A percentile compares a stretch with the other conserved stretches of the same genome.
phyloP scores from a whole-genome alignment of 2,113 vertebrate species.

The Chionomys nivalis region DNA sequence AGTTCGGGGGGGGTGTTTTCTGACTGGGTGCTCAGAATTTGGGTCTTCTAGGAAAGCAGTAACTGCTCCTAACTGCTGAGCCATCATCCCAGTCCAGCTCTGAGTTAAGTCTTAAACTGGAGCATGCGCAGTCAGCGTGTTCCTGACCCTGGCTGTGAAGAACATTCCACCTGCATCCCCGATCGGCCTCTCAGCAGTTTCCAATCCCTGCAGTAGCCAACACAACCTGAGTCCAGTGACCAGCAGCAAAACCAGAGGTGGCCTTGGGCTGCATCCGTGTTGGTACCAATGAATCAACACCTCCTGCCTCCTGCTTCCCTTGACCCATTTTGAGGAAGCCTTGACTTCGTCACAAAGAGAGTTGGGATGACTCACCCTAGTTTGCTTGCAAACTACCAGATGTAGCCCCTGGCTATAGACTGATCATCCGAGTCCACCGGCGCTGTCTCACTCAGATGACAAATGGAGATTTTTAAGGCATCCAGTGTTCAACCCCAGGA shows the following conservation, averaged over 20 bases:
- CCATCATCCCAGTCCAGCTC: not conserved
- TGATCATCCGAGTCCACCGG: too few species aligned
- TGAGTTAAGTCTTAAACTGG: not conserved
- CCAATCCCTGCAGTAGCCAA: not conserved
- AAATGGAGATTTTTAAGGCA: not conserved
- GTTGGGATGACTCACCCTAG: not conserved
- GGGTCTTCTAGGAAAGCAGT: not conserved
- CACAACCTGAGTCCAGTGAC: not conserved
- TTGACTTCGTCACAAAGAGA: not conserved
- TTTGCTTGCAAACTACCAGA: not conserved
- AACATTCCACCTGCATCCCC: not conserved
- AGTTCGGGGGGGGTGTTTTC: not conserved
- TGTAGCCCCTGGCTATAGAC: not conserved
- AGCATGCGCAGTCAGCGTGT: not conserved
- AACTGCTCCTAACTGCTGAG: not conserved
- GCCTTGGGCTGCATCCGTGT: not conserved
- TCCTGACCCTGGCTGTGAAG: not conserved
- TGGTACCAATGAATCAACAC: not conserved
- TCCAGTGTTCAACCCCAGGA: too few species aligned
- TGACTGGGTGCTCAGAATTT: not conserved
- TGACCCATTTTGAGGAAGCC: too few species aligned
- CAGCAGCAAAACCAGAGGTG: not conserved
- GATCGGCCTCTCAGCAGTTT: not conserved
- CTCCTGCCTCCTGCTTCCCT: not conserved
- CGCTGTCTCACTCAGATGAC: not conserved